Evolutionary conservation across 2,797 vertebrate species (phyloP).

Genomic region (Chromis chromis): DNA sequence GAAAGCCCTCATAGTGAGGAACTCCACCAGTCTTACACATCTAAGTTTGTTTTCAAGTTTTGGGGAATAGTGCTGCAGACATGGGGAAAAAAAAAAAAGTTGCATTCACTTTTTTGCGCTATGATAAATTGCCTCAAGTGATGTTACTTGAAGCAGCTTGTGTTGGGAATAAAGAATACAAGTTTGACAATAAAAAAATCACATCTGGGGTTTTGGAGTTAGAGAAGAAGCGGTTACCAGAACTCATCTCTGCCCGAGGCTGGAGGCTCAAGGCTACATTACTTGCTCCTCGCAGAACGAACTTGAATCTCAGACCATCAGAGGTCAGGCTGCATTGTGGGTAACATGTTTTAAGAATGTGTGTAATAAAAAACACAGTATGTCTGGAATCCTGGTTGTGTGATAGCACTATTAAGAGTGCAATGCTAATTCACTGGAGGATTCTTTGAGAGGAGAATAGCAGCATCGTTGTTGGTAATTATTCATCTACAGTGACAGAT

Average conservation of each 20-base stretch:
- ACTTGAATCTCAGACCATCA: constrained; percentile 6
- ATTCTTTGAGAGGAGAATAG: background rate
- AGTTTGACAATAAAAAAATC: background rate
- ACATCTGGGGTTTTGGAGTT: background rate
- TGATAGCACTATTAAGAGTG: background rate
- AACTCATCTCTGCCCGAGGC: background rate
- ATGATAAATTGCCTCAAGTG: background rate
- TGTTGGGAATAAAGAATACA: background rate
- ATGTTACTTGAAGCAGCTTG: background rate
- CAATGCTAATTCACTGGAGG: background rate
- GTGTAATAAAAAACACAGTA: background rate
- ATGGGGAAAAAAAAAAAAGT: background rate
- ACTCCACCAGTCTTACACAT: background rate
- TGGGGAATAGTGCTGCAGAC: background rate
- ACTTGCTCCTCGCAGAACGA: background rate
- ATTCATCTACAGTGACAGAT: background rate
- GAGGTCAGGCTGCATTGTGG: constrained; percentile 2
- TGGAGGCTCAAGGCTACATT: background rate
- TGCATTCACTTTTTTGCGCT: background rate
- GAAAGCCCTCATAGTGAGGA: constrained; percentile 4
- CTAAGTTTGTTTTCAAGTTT: constrained; percentile 3
- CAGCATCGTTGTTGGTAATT: background rate
- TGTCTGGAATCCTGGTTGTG: background rate
- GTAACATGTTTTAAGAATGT: constrained; percentile 5
- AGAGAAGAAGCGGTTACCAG: background rate